A percentile compares a stretch with the other conserved stretches of the same genome.
These are phyloP conservation scores for Hypotaenidia philippensis DNA, from an alignment of 2,797 vertebrate genomes.

Conservation along the genomic window DNA sequence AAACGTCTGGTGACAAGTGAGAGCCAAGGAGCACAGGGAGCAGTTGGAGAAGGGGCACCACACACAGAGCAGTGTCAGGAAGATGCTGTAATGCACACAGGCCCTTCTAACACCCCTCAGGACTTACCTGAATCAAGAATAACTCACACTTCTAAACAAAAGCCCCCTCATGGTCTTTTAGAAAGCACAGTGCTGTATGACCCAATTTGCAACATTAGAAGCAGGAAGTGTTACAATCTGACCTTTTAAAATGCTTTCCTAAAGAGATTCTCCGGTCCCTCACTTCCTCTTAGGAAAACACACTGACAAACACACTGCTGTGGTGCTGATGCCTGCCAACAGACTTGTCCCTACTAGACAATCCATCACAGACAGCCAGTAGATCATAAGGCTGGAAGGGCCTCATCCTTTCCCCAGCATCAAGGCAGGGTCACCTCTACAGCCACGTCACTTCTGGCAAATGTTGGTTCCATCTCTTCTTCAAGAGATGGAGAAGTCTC, in stretches of 20 bases:
- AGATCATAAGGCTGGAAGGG: not conserved
- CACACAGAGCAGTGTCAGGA: not conserved
- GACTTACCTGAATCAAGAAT: not conserved
- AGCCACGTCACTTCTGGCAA: slow-evolving; percentile 1
- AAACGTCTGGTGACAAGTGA: not conserved
- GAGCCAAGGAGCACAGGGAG: not conserved
- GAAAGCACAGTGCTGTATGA: not conserved
- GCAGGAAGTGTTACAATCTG: not conserved
- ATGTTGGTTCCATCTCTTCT: slow-evolving; percentile 8
- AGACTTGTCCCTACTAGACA: not conserved
- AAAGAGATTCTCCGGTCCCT: not conserved
- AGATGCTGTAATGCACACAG: not conserved
- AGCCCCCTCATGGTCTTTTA: not conserved
- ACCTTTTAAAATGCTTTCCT: not conserved
- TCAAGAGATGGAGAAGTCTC: not conserved
- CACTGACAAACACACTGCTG: not conserved
- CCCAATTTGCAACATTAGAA: not conserved
- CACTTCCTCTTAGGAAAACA: not conserved
- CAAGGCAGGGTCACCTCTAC: slow-evolving; percentile 17
- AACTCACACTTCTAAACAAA: not conserved
- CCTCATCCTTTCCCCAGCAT: not conserved
- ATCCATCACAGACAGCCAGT: not conserved
- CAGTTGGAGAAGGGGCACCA: rapidly evolving
- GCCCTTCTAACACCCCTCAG: not conserved
- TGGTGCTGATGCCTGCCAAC: not conserved